A percentile compares a stretch with the other conserved stretches of the same genome.
phyloP scores from a whole-genome alignment of 2,888 invertebrate genomes.

The Syrista parreyssii region DNA sequence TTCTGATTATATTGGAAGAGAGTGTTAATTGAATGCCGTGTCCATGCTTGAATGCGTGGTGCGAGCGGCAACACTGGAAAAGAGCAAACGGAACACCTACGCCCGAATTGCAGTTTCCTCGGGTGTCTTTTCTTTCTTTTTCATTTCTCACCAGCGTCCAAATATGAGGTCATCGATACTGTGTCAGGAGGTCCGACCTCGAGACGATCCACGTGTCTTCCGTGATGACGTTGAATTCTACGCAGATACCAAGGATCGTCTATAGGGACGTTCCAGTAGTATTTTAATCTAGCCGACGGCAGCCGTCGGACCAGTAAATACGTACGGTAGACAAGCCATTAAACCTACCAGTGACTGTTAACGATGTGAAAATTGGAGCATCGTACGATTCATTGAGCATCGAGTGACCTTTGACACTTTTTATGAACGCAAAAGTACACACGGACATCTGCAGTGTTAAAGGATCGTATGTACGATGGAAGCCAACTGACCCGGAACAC shows the following conservation, averaged over 20 bases:
- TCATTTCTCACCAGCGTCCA: too few species aligned
- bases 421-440: background rate
- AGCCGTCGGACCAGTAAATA: background rate
- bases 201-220: background rate
- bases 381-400: background rate
- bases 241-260: background rate
- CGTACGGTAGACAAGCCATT: background rate
- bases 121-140: too few species aligned
- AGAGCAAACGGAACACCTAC: too few species aligned
- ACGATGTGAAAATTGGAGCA: background rate
- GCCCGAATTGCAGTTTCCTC: too few species aligned
- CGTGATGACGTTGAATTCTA: background rate
- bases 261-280: background rate
- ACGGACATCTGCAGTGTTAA: background rate
- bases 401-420: background rate
- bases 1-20: constrained; percentile 44
- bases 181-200: background rate
- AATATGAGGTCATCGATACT: background rate
- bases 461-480: background rate
- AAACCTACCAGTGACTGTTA: background rate
- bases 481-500: background rate
- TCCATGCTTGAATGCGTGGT: constrained; percentile 22
- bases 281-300: background rate
- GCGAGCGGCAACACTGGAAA: constrained; percentile 11
- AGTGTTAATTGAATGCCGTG: constrained; percentile 55